These are phyloP conservation scores for Drosophila nannoptera DNA, from an alignment of 1,140 invertebrate species.

Conservation along the genomic window DNA sequence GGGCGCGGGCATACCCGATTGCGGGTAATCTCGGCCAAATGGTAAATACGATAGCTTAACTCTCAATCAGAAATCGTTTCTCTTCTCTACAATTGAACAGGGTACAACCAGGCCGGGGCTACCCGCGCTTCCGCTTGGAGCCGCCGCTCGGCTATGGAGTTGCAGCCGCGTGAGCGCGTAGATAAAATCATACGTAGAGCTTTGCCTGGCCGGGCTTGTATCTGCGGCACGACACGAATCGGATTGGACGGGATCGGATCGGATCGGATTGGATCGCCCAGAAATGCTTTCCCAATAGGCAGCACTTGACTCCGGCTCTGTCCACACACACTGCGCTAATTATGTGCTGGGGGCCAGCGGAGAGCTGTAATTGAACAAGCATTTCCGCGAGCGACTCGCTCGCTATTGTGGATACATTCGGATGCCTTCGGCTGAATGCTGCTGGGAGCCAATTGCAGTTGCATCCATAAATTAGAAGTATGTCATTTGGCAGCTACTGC, in stretches of 20 bases:
- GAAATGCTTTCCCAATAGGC: slow-evolving; percentile 34
- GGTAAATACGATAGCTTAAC: too few species aligned
- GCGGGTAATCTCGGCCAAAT: neutral
- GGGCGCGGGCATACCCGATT: neutral
- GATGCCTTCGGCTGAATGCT: slow-evolving; percentile 20
- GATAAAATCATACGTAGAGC: slow-evolving; percentile 64
- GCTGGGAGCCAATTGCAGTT: slow-evolving; percentile 24
- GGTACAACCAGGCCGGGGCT: slow-evolving; percentile 2
- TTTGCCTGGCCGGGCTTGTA: slow-evolving; percentile 38
- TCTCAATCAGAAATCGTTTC: too few species aligned
- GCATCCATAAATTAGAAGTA: slow-evolving; percentile 74
- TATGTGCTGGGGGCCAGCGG: slow-evolving; percentile 61
- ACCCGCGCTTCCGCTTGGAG: neutral
- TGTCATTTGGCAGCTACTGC: slow-evolving; percentile 71
- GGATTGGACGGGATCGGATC: too few species aligned
- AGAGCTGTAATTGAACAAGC: slow-evolving; percentile 56
- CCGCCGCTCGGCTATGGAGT: slow-evolving; percentile 6
- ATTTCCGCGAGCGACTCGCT: slow-evolving; percentile 59
- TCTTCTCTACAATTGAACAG: neutral
- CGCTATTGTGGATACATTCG: neutral
- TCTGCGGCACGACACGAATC: slow-evolving; percentile 54
- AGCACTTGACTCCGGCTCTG: slow-evolving; percentile 53
- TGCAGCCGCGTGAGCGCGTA: slow-evolving; percentile 40
- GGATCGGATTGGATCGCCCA: slow-evolving; percentile 25
- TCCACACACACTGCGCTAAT: slow-evolving; percentile 76